Base-by-base conservation (phyloP, 2,797 vertebrate species). In the Nannoperca australis region DNA sequence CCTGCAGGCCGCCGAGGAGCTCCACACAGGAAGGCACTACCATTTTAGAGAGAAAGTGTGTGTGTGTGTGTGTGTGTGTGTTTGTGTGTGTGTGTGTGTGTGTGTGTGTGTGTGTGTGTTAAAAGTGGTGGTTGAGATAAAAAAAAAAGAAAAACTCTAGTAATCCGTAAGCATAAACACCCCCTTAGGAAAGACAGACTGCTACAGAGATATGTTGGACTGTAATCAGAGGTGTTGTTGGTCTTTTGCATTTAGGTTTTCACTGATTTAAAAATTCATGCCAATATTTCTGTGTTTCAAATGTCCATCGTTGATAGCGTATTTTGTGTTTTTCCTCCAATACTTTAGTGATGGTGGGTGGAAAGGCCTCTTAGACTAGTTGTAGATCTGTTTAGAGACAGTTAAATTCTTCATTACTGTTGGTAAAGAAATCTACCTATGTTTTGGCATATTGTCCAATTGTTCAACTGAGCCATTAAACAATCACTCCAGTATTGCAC, bases 161-260 rank as follows among this genome's bases (percentile, higher is more conserved):
- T 79, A 76, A 84, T 89, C 79, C 73, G 72, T 7, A 49, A 65
- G 58, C 73, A 69, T 85, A 70, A 74, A 72, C 53, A 45, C 27
- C 50, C 82, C 88, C 82, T 32, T 59, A 75, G 85, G 90, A 83
- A 55, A 74, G 54, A 74, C 76, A 74, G 78, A 55, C 85, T 70
- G 84, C 78, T 80, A n/a, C 72, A 73, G 83, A 89, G 88, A 91
- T 87, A 79, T 47, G 72, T 68, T 92, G 89, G 89, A 79, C 85
- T 42, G 62, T 55, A 78, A 91, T 92, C 88, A 90, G 75, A 90
- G 72, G 64, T 73, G 75, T 34, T 76, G 27, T 32, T 79, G 77
- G 70, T 51, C 73, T 73, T 69, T 49, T 73, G 78, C 49, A 53
- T 82, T 78, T 12, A 60, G 64, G 60, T 10, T 79, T 64, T 79